Conservation (phyloP, 2,113 vertebrate species). For the Copsychus sechellarum region DNA sequence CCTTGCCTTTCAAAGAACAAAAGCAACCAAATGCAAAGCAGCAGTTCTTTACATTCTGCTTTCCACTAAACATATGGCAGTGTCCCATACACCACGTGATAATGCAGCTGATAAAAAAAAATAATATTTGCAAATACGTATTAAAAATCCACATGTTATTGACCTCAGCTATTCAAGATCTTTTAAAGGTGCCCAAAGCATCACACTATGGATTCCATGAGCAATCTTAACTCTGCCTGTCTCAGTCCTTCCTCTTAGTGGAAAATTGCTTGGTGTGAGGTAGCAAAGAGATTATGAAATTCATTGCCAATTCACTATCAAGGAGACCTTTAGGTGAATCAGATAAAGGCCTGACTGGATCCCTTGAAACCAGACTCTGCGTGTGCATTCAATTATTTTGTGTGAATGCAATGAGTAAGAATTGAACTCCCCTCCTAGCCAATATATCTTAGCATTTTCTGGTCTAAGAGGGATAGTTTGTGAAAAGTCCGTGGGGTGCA, state of each 20-base stretch:
- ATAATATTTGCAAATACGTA: background rate
- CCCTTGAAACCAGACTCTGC: background rate
- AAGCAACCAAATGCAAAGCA: background rate
- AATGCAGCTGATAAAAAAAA: background rate
- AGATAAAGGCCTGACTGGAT: background rate
- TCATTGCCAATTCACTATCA: background rate
- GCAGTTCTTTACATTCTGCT: background rate
- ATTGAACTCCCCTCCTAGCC: background rate
- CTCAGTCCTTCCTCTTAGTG: background rate
- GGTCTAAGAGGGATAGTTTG: background rate
- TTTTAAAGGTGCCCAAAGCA: background rate
- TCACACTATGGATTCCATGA: background rate
- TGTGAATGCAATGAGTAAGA: background rate
- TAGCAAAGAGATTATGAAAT: background rate
- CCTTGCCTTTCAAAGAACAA: background rate
- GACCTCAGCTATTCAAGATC: background rate
- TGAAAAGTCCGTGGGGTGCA: background rate
- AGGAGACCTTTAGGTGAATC: constrained; percentile 1
- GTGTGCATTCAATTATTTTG: background rate
- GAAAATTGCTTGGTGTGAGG: background rate
- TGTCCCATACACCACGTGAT: background rate
- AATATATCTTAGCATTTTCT: background rate
- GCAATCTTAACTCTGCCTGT: background rate
- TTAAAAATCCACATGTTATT: background rate
- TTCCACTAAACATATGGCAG: background rate